Evolutionary conservation across 2,888 invertebrate genomes (phyloP).

Genomic region (Argynnis bischoffii): DNA sequence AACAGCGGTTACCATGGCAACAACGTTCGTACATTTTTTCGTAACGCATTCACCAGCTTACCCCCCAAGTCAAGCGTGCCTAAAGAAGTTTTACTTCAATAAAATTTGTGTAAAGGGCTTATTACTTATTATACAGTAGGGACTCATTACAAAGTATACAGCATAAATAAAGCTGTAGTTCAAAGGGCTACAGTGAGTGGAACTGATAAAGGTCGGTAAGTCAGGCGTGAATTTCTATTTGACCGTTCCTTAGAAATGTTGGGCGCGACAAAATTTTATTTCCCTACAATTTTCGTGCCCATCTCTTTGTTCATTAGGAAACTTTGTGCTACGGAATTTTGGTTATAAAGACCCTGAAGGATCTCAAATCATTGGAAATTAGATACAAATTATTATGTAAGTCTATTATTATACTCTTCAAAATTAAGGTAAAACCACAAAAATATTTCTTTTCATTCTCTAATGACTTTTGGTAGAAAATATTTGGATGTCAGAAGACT

Average conservation of each 20-base stretch:
- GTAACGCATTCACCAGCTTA: no score
- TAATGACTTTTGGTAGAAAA: neutral
- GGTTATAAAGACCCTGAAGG: slow-evolving; percentile 10
- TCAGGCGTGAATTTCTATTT: slow-evolving; percentile 25
- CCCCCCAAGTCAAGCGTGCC: no score
- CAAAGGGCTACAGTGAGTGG: slow-evolving; percentile 4
- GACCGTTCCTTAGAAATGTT: slow-evolving; percentile 22
- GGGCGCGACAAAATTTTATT: slow-evolving; percentile 26
- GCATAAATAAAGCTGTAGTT: slow-evolving; percentile 10
- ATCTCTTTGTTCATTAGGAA: slow-evolving; percentile 29
- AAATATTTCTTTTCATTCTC: neutral
- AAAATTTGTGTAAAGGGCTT: neutral
- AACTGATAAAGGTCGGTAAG: slow-evolving; percentile 22
- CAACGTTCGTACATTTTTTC: no score
- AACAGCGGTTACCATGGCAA: no score
- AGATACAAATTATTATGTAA: slow-evolving; percentile 3
- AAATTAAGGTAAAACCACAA: neutral
- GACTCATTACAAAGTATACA: slow-evolving; percentile 8
- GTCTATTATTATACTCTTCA: slow-evolving; percentile 10
- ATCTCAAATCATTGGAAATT: slow-evolving; percentile 10
- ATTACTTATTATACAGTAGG: neutral
- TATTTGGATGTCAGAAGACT: no score
- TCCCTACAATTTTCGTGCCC: slow-evolving; percentile 23
- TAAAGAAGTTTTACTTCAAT: no score
- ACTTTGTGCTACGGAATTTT: slow-evolving; percentile 27